Evolutionary conservation across 2,888 invertebrate genomes (phyloP), one percentile per base, ranked within the genome.

Genomic region (Calameuta pallipes): DNA sequence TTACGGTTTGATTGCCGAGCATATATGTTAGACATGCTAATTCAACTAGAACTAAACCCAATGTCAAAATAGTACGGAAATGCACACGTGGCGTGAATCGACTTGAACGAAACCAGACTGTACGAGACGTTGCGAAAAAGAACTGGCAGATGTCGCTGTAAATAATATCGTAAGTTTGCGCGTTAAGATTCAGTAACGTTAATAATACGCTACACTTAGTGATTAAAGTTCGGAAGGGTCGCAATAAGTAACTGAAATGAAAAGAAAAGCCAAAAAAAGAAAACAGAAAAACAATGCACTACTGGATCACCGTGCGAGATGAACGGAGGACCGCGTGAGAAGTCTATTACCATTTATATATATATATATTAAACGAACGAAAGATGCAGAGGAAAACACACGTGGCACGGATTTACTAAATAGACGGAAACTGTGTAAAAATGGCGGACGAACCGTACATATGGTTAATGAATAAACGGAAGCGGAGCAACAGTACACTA

Each of bases 401-500:
- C 41, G 41, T 23, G 23, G 23, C 9, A 56, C 23, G 41, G 2
- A 56, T 56, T 23, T 23, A 56, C 41, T 23, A 23, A 56, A 23
- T 56, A 56, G 23, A 2, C 41, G 6, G 9, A 56, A 56, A 56
- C 41, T 23, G 23, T 56, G 41, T 56, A 56, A 56, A 56, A 56
- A 56, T 23, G 23, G 23, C 41, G 41, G 2, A 71, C 31, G 31
- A 33, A 71, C 71, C 33, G 34, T 11, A 71, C 30, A 30, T 31
- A 71, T 15, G 30, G 13, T 30, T 71, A 71, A 31, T 31, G 34
- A 9, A 71, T 34, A 33, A 71, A 71, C 71, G 71, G 31, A 75
- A 78, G 73, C 34, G 75, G 78, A 73, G 78, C 78, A 78, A 78
- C 41, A 73, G 80, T 84, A 84, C 84, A 82, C 84, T 83, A 85